A percentile compares a stretch with the other conserved stretches of the same genome.
phyloP scores from a whole-genome alignment of 2,113 vertebrate species.

The Corydoras maculifer region DNA sequence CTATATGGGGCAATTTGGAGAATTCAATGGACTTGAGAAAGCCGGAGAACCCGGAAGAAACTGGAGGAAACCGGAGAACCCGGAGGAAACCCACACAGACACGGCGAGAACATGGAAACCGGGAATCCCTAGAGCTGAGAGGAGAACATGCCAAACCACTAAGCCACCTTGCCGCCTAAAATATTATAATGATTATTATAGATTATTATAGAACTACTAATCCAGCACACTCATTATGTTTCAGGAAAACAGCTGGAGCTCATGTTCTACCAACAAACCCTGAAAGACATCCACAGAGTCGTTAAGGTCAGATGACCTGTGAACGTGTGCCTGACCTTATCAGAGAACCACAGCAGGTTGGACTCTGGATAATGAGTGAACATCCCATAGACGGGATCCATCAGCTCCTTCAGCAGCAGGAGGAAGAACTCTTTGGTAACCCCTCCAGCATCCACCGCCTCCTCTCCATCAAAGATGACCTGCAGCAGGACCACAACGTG shows the following conservation, averaged over 20 bases:
- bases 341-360: constrained; percentile 94
- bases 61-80: too few relatives aligned
- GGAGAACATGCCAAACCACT: too few relatives aligned
- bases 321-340: constrained; percentile 70
- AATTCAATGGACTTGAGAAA: too few relatives aligned
- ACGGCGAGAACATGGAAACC: too few relatives aligned
- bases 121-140: too few relatives aligned
- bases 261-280: background rate
- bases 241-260: constrained; percentile 24
- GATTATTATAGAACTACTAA: background rate
- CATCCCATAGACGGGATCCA: constrained; percentile 96
- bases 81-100: too few relatives aligned
- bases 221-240: constrained; percentile 21
- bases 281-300: background rate
- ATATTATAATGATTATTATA: too few relatives aligned
- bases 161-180: too few relatives aligned
- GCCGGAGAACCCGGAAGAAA: too few relatives aligned
- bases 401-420: constrained; percentile 84
- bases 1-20: too few relatives aligned
- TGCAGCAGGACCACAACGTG: constrained; percentile 41
- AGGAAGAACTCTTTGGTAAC: constrained; percentile 97
- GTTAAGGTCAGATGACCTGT: too few relatives aligned
- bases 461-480: constrained; percentile 96
- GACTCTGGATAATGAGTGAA: constrained; percentile 91
- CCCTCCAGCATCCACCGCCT: constrained; percentile 90